Base-by-base conservation (phyloP, 1,140 invertebrate genomes). In the Atta cephalotes region DNA sequence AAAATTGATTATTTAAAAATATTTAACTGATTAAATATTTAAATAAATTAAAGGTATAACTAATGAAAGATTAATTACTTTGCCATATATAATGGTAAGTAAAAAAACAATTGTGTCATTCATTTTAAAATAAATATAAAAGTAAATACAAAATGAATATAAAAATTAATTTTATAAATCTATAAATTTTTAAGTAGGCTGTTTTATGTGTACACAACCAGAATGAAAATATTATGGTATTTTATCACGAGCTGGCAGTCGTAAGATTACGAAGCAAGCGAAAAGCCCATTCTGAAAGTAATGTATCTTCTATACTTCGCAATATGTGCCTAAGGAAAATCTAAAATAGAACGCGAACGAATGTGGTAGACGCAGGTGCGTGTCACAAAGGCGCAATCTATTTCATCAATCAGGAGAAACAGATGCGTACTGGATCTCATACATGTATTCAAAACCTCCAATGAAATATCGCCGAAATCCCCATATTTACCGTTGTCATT, bases 391-490 rank as follows among this genome's bases (percentile, higher is more conserved):
- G 90, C 91, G 90, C 93, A 94, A 94, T 94, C 91, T 93, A 91
- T 91, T 84, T 89, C 92, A 93, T 94, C 93, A 94, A 94, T 94
- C 93, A 93, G 90, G 86, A 91, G 87, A 87, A 92, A 92, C 92
- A 94, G 93, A 93, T 94, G 93, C 88, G 92, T 85, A 87, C 87
- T 45, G 62, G 72, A 35, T 81, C 82, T 72, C 84, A 84, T 84
- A 84, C 80, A 84, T 84, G 80, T 84, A 84, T 84, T 84, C 80
- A 84, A 84, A 84, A 84, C 70, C 56, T 84, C 14, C 80, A 84
- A 84, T 84, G 58, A 84, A 84, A 84, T 84, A 76, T 74, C 70
- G 70, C 56, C 56, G 53, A 84, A 84, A 84, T 76, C 56, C 70
- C 56, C 58, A 49, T 62, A 60, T 74, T 56, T 70, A 49, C 79